Conservation (phyloP, 2,888 invertebrate species). For the Diaphora mendica region DNA sequence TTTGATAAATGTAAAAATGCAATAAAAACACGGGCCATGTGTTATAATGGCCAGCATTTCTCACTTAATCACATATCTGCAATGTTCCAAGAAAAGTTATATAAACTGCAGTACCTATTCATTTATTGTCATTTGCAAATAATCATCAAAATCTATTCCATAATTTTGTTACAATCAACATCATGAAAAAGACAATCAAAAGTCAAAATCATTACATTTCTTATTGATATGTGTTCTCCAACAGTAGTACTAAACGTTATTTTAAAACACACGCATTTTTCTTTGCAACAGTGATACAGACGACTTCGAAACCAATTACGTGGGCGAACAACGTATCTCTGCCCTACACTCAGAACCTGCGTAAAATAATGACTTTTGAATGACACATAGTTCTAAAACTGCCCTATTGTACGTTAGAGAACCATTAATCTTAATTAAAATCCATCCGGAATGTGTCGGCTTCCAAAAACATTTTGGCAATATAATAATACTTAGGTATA, state of each 20-base stretch:
- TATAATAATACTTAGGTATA: constrained; percentile 45
- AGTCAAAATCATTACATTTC: neutral
- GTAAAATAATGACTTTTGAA: constrained; percentile 33
- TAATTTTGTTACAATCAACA: neutral
- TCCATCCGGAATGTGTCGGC: constrained; percentile 20
- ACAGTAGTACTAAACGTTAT: neutral
- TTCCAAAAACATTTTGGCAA: constrained; percentile 47
- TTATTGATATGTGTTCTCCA: neutral
- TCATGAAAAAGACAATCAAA: neutral
- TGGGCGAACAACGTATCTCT: neutral
- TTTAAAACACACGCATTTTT: neutral
- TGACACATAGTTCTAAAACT: constrained; percentile 24
- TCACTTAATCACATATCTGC: neutral
- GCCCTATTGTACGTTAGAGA: constrained; percentile 26
- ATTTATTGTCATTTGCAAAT: neutral
- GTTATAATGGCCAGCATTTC: neutral
- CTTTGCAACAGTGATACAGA: neutral
- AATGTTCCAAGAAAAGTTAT: neutral
- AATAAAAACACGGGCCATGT: too few relatives aligned
- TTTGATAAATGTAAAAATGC: neutral
- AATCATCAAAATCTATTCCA: neutral
- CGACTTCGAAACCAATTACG: neutral
- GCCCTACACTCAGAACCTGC: neutral
- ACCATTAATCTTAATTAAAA: constrained; percentile 53
- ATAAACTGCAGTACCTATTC: neutral